phyloP scores from a whole-genome alignment of 2,888 invertebrate species.

The Scrobipalpa costella region DNA sequence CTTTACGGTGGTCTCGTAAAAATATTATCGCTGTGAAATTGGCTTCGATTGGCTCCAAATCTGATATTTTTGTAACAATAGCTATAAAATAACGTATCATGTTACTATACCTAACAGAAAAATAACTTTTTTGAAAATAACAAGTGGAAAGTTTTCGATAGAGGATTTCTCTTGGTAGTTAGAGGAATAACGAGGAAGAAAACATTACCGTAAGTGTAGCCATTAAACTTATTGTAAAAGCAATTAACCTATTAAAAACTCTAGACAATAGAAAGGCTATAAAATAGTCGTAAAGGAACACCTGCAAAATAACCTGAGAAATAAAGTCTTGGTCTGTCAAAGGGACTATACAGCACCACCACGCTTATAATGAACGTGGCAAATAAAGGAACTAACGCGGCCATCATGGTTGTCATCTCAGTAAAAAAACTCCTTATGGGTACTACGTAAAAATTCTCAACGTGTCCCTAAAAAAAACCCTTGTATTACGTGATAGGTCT shows the following conservation, averaged over 20 bases:
- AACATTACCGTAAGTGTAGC: conserved; percentile 1
- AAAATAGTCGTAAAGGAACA: not conserved
- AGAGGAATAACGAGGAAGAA: not conserved
- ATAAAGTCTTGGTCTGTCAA: conserved; percentile 23
- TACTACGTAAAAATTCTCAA: too few species aligned
- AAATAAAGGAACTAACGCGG: too few species aligned
- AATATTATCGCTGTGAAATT: conserved; percentile 17
- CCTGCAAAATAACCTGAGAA: not conserved
- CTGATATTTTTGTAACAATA: not conserved
- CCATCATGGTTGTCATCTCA: too few species aligned
- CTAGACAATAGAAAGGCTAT: not conserved
- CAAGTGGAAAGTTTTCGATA: not conserved
- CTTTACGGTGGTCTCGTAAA: conserved; percentile 36
- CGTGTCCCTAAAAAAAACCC: too few species aligned
- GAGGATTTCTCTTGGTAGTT: not conserved
- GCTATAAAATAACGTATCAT: not conserved
- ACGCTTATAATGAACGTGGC: too few species aligned
- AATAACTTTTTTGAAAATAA: not conserved
- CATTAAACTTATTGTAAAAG: conserved; percentile 12
- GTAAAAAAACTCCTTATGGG: too few species aligned
- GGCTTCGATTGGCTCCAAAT: not conserved
- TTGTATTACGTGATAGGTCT: too few species aligned
- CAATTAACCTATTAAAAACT: conserved; percentile 4
- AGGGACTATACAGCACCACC: too few species aligned
- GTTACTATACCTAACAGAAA: not conserved